Percentiles rank a stretch among this genome's conserved stretches.
Evolutionary conservation across 2,888 invertebrate species (phyloP).

Genomic region (Andrena fulva): DNA sequence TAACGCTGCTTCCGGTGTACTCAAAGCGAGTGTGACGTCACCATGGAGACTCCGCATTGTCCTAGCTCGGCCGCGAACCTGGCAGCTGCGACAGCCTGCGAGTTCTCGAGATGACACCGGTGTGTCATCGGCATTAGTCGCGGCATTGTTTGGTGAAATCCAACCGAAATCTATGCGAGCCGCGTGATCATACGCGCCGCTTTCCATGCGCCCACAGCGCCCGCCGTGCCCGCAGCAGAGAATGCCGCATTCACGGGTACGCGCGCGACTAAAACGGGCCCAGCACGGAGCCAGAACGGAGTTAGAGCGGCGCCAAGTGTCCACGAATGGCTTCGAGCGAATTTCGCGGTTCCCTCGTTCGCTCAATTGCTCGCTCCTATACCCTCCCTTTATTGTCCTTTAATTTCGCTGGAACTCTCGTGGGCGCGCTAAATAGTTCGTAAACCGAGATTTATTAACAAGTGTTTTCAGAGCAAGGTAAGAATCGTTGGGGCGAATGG

Average conservation of each 20-base stretch:
- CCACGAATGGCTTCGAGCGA: slow-evolving; percentile 14
- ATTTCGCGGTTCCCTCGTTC: slow-evolving; percentile 27
- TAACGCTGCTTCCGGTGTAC: slow-evolving; percentile 21
- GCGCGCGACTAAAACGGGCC: neutral
- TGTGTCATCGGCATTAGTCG: slow-evolving; percentile 75
- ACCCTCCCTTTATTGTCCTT: slow-evolving; percentile 12
- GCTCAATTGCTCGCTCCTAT: slow-evolving; percentile 10
- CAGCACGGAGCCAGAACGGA: neutral
- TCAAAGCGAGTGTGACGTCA: slow-evolving; percentile 52
- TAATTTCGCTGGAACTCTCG: neutral
- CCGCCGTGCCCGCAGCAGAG: no score
- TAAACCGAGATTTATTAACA: slow-evolving; percentile 25
- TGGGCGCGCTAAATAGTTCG: slow-evolving; percentile 25
- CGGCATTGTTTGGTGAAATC: slow-evolving; percentile 74
- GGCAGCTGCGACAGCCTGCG: slow-evolving; percentile 47
- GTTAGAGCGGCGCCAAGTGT: slow-evolving; percentile 1
- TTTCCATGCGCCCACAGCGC: neutral
- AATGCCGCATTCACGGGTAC: neutral
- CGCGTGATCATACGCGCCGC: slow-evolving; percentile 17
- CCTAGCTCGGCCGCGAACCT: slow-evolving; percentile 36
- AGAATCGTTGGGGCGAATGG: neutral
- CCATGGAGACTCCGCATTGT: slow-evolving; percentile 66
- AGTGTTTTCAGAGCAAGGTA: neutral
- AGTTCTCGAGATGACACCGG: slow-evolving; percentile 65
- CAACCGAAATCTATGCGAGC: slow-evolving; percentile 67